Evolutionary conservation across 2,888 invertebrate genomes (phyloP).

Genomic region (Leptinotarsa haldemani): DNA sequence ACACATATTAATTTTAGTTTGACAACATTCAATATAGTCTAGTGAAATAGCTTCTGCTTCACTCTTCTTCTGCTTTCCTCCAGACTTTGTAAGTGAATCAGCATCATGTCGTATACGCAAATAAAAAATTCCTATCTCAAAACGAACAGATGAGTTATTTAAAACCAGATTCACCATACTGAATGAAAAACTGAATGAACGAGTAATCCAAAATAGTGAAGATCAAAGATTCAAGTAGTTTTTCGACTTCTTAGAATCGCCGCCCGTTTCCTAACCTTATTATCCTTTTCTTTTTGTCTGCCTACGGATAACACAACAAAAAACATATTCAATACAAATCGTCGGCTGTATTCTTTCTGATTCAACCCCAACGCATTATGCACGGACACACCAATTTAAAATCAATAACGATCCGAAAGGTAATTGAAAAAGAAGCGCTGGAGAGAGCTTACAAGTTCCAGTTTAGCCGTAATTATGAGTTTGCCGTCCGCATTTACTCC

Average conservation of each 20-base stretch:
- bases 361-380: conserved; percentile 37
- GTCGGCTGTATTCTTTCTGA: conserved; percentile 35
- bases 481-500: conserved; percentile 40
- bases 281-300: conserved; percentile 26
- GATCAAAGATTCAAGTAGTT: conserved; percentile 12
- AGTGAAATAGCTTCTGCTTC: no score
- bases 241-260: neutral
- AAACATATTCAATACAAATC: conserved; percentile 40
- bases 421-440: conserved; percentile 50
- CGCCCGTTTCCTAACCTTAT: conserved; percentile 12
- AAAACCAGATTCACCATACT: neutral
- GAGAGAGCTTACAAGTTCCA: conserved; percentile 50
- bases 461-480: conserved; percentile 25
- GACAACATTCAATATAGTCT: no score
- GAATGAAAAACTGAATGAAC: conserved; percentile 3
- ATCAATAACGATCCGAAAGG: conserved; percentile 50
- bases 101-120: neutral
- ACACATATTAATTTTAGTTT: no score
- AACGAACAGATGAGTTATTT: neutral
- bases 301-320: conserved; percentile 30
- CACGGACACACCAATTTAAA: conserved; percentile 46
- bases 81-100: no score
- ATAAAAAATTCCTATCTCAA: neutral
- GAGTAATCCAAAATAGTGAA: conserved; percentile 4
- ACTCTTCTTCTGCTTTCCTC: no score